Evolutionary conservation across 2,888 invertebrate species (phyloP), one percentile per base, ranked within the genome.

Genomic region (Polyommatus icarus): DNA sequence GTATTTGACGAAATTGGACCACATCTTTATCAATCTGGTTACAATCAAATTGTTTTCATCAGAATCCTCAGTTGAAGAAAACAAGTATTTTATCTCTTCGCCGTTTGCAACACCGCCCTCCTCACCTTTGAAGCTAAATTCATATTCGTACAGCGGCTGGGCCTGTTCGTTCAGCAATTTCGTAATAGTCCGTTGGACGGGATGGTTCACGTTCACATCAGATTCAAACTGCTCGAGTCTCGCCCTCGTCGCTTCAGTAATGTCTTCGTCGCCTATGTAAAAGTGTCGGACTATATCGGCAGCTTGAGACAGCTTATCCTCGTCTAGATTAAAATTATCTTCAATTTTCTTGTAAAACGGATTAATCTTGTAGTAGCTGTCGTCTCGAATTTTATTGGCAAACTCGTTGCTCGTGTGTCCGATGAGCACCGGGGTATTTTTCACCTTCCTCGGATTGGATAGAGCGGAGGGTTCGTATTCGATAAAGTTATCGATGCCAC

Each of bases 1-100:
- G 80, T 86, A 88, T 87, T 93, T 93, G 3, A 93, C 86, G 77
- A 93, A 93, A 81, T 93, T 93, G 0, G 89, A 81, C 93, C 93
- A 93, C 78, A 93, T 81, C 24, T 86, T 87, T 20, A 89, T 87
- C 24, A 93, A 85, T 18, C 89, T 87, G 71, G 91, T 87, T 7
- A 83, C 82, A 40, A 92, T 83, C 5, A 89, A 76, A 80, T 88
- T 84, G 75, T 90, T 90, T 20, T 86, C 84, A 24, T 87, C 86
- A 80, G 84, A 85, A 61, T 77, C 83, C 76, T 80, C 81, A 5
- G 80, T 77, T 40, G 80, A 79, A 32, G 75, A 57, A 2, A 91
- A 93, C n/a, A 93, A 83, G 81, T 90, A 93, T 77, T 84, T 83
- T 2, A 93, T 82, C 80, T 93, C 94, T 12, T 88, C 86, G 1